These are phyloP conservation scores for Arnoldichthys spilopterus DNA, from an alignment of 2,797 vertebrate species.

Conservation along the genomic window DNA sequence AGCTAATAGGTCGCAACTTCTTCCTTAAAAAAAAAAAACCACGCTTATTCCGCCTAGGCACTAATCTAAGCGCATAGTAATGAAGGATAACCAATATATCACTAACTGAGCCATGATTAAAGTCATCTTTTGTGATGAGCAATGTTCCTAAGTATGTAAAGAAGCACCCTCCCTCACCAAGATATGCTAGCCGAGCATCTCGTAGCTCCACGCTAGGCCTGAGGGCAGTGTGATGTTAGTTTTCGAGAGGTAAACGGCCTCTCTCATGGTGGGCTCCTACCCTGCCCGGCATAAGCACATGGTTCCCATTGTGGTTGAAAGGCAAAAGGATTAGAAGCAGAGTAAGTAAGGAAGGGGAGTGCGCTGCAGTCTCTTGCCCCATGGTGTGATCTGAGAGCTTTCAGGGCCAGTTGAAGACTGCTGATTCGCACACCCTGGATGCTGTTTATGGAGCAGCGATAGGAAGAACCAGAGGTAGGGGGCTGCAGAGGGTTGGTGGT, in stretches of 20 bases:
- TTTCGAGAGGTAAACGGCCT: conserved; percentile 75
- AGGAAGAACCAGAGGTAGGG: conserved; percentile 41
- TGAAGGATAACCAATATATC: conserved; percentile 1
- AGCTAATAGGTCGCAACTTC: conserved; percentile 14
- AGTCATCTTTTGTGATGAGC: not conserved
- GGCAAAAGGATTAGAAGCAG: conserved; percentile 72
- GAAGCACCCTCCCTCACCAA: conserved; percentile 6
- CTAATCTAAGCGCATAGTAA: not conserved
- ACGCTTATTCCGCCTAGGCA: not conserved
- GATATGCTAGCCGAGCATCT: conserved; percentile 4
- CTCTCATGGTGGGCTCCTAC: conserved; percentile 75
- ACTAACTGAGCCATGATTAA: conserved; percentile 28
- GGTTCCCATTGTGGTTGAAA: conserved; percentile 81
- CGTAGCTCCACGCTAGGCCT: conserved; percentile 55
- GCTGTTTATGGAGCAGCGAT: conserved; percentile 49
- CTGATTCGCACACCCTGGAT: conserved; percentile 70
- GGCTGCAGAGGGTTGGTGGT: conserved; percentile 43
- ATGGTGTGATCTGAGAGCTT: conserved; percentile 74
- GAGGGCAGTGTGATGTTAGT: conserved; percentile 70
- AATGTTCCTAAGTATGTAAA: conserved; percentile 22
- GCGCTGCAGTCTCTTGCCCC: conserved; percentile 70
- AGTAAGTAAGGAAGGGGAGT: conserved; percentile 64
- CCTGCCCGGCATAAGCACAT: conserved; percentile 75
- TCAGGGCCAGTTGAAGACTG: conserved; percentile 67
- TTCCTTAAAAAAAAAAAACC: not conserved